Evolutionary conservation across 2,888 invertebrate species (phyloP).

Genomic region (Meteorus cinctellus): DNA sequence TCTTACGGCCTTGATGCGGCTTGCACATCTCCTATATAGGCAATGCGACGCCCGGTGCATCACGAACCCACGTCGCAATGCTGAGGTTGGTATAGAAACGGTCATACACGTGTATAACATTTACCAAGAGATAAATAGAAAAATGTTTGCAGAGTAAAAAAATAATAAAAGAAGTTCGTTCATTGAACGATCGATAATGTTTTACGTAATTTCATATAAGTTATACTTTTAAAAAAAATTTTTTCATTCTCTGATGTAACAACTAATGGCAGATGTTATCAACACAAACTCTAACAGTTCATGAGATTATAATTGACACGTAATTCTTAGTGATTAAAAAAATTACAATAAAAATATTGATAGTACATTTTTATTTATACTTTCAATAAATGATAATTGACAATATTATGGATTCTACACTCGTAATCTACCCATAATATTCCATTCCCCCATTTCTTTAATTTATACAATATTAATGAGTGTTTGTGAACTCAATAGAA

Average conservation of each 20-base stretch:
- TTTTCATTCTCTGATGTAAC: not conserved
- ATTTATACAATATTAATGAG: not conserved
- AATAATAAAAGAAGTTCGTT: not conserved
- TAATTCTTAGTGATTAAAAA: not conserved
- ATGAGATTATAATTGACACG: not conserved
- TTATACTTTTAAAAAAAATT: not conserved
- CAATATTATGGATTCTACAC: not conserved
- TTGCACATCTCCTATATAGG: not conserved
- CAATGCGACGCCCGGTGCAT: not conserved
- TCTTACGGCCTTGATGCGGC: not conserved
- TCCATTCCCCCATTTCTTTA: not conserved
- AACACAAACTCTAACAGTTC: not conserved
- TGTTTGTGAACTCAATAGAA: not conserved
- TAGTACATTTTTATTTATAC: not conserved
- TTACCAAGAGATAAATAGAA: not conserved
- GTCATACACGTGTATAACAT: not conserved
- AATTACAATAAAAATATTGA: not conserved
- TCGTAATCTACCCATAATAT: not conserved
- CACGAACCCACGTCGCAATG: not conserved
- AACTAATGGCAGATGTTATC: not conserved
- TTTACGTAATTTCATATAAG: not conserved
- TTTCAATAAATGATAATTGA: not conserved
- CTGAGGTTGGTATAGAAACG: not conserved
- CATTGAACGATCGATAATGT: not conserved
- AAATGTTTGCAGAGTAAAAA: not conserved